Base-by-base conservation (phyloP, 2,888 invertebrate species). In the Bhutanitis thaidina region DNA sequence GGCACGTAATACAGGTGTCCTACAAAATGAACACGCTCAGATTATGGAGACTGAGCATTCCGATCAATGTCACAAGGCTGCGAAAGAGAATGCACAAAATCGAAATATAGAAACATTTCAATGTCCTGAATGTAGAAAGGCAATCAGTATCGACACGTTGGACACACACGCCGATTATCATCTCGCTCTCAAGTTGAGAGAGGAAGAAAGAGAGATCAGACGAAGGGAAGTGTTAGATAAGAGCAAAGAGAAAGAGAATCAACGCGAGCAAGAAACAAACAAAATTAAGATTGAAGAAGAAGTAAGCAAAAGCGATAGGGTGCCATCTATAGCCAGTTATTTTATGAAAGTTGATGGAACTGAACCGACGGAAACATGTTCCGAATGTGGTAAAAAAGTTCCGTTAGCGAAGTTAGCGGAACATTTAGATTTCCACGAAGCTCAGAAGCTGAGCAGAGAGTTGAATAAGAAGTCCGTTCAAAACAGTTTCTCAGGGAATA, bases 391-490 rank as follows among this genome's bases (percentile, higher is more conserved):
- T 20, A 91, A 92, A 69, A 82, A 74, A 54, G 84, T 97, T 46
- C 74, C 90, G 9, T 59, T 90, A 3, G 90, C 91, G 54, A 93
- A 93, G 53, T 88, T 94, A 61, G 74, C 89, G 0, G 94, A 96
- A 68, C 97, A 97, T 80, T 78, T 91, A 64, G 97, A 98, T 83
- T 97, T 93, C 74, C 98, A 98, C 76, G 91, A 94, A 63, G 98
- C 98, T 4, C 92, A 93, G 68, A 93, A 93, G 67, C 75, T 98
- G 45, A 95, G 93, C 61, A 83, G 90, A 60, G 91, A 93, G 77
- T 71, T 94, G 7, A 94, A 94, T 68, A 82, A 70, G 34, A 83
- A 77, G 62, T 54, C 64, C 0, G 56, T 54, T 39, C 50, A 62
- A 10, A 49, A 52, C 1, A 46, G 49, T 40, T 40, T 62, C 10